Evolutionary conservation across 1,140 invertebrate genomes (phyloP).

Genomic region (Drosophila bipectinata): DNA sequence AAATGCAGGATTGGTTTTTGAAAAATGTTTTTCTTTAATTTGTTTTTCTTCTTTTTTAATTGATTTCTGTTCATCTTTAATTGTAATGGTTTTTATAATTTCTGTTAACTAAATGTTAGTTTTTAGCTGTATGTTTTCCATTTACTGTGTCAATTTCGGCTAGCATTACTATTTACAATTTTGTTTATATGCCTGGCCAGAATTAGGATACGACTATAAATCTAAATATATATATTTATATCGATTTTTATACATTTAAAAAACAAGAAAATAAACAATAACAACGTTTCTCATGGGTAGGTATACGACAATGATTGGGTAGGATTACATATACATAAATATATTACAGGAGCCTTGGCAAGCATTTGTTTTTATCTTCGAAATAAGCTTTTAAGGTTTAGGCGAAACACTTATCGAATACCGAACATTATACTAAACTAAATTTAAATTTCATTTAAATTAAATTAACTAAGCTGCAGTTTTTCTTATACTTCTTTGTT

Average conservation of each 20-base stretch:
- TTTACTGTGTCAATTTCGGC: constrained; percentile 56
- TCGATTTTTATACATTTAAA: constrained; percentile 78
- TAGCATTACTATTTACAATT: constrained; percentile 73
- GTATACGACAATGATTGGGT: constrained; percentile 51
- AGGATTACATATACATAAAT: constrained; percentile 64
- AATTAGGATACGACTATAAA: constrained; percentile 34
- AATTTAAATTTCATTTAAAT: constrained; percentile 83
- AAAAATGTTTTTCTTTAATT: constrained; percentile 63
- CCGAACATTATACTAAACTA: constrained; percentile 74
- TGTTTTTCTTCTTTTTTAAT: constrained; percentile 66
- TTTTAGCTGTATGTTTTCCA: constrained; percentile 37
- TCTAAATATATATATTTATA: constrained; percentile 45
- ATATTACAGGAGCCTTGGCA: constrained; percentile 80
- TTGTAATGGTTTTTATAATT: constrained; percentile 76
- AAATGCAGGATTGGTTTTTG: constrained; percentile 50
- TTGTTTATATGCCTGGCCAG: constrained; percentile 49
- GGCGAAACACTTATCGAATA: constrained; percentile 70
- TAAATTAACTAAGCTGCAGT: constrained; percentile 77
- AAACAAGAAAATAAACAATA: constrained; percentile 83
- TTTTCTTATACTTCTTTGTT: constrained; percentile 16
- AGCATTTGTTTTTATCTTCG: constrained; percentile 53
- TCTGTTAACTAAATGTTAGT: constrained; percentile 80
- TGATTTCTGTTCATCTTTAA: constrained; percentile 79
- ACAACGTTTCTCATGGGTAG: constrained; percentile 69
- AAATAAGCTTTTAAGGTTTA: constrained; percentile 20